These are phyloP conservation scores for Hyla sarda DNA, from an alignment of 2,113 vertebrate species.

Conservation along the genomic window DNA sequence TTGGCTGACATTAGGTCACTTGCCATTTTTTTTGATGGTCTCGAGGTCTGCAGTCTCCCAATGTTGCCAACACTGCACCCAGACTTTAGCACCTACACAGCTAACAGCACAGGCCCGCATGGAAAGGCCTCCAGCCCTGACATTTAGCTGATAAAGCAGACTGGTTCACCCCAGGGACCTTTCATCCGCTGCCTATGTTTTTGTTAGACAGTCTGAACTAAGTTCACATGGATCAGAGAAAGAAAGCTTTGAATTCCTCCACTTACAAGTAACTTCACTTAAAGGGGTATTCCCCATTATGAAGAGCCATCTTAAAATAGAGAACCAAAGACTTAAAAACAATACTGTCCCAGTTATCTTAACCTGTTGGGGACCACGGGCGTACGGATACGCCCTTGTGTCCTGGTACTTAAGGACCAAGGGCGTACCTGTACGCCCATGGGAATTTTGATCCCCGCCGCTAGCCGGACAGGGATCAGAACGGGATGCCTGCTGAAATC, in stretches of 20 bases:
- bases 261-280: not conserved
- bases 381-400: too few species aligned
- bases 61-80: not conserved
- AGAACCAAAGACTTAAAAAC: too few species aligned
- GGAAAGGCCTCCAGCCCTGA: not conserved
- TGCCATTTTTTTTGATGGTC: not conserved
- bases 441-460: too few species aligned
- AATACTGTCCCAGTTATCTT: too few species aligned
- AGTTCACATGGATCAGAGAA: not conserved
- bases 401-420: too few species aligned
- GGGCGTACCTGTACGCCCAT: too few species aligned
- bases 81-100: not conserved
- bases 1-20: too few species aligned
- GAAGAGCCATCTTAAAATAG: too few species aligned
- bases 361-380: too few species aligned
- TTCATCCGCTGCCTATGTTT: not conserved
- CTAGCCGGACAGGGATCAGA: too few species aligned
- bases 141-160: slow-evolving; percentile 32
- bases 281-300: not conserved
- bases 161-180: not conserved
- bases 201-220: not conserved
- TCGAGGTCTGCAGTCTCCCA: not conserved
- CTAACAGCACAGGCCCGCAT: not conserved
- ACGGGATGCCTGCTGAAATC: too few species aligned
- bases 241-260: slow-evolving; percentile 9